These are phyloP conservation scores for Ataeniobius toweri DNA, from an alignment of 2,797 vertebrate genomes.

Conservation along the genomic window DNA sequence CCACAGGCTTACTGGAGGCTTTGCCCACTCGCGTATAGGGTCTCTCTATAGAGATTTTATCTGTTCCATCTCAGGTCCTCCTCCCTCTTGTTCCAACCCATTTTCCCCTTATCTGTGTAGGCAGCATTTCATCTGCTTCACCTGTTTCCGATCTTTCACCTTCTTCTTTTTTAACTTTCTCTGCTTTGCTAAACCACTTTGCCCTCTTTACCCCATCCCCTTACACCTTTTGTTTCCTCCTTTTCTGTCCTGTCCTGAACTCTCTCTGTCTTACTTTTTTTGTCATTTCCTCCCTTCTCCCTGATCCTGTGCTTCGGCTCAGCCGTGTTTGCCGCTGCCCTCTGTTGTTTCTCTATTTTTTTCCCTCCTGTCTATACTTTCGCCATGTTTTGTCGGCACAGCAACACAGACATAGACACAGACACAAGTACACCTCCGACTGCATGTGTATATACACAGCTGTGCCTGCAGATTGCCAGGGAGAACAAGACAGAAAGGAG, in stretches of 20 bases:
- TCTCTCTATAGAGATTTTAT: slow-evolving; percentile 57
- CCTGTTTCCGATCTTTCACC: slow-evolving; percentile 54
- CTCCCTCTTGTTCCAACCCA: slow-evolving; percentile 40
- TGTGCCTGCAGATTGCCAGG: slow-evolving; percentile 23
- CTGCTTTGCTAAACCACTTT: slow-evolving; percentile 34
- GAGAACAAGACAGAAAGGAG: slow-evolving; percentile 46
- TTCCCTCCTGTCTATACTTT: slow-evolving; percentile 43
- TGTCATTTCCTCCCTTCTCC: slow-evolving; percentile 53
- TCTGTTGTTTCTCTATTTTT: slow-evolving; percentile 47
- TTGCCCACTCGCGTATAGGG: slow-evolving; percentile 59
- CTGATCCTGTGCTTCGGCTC: slow-evolving; percentile 51
- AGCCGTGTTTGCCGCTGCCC: slow-evolving; percentile 30
- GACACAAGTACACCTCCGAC: not conserved
- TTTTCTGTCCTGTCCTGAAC: slow-evolving; percentile 38
- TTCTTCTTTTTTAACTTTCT: slow-evolving; percentile 47
- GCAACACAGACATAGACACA: slow-evolving; percentile 22
- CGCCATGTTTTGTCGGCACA: slow-evolving; percentile 42
- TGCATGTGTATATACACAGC: slow-evolving; percentile 22
- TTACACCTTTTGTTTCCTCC: slow-evolving; percentile 9
- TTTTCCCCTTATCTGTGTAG: slow-evolving; percentile 49
- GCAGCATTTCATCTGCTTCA: slow-evolving; percentile 52
- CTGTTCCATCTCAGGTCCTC: slow-evolving; percentile 41
- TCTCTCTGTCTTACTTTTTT: slow-evolving; percentile 31
- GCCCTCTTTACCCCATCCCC: slow-evolving; percentile 19
- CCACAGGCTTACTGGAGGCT: slow-evolving; percentile 50